Conservation (phyloP, 2,888 invertebrate genomes). For the Sepiola atlantica region DNA sequence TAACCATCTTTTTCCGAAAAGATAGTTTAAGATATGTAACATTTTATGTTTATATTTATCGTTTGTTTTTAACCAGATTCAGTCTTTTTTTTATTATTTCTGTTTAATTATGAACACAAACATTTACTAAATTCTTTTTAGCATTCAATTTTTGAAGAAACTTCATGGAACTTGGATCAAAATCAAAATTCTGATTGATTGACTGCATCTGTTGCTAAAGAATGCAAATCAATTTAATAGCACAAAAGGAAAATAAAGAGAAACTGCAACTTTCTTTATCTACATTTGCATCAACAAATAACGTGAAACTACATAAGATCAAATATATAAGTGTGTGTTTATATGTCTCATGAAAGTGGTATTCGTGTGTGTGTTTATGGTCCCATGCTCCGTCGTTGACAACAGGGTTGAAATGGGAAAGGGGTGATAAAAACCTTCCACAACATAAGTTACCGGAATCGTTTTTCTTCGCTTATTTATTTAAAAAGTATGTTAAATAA, state of each 20-base stretch:
- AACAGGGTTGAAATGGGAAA: background rate
- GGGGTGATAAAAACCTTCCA: background rate
- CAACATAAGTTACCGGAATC: background rate
- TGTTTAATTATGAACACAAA: background rate
- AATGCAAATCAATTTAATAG: background rate
- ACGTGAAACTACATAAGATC: background rate
- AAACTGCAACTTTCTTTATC: background rate
- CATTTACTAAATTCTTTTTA: background rate
- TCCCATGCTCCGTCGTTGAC: background rate
- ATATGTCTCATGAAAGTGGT: background rate
- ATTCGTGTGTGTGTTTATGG: background rate
- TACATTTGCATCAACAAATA: background rate
- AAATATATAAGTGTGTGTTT: background rate
- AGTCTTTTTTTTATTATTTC: background rate
- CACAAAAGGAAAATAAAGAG: background rate
- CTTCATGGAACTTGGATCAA: background rate
- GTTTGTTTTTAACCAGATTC: background rate
- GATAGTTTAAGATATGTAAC: background rate
- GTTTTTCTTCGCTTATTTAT: background rate
- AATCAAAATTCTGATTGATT: background rate
- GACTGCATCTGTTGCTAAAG: background rate
- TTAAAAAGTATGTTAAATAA: background rate
- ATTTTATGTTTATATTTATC: too few relatives aligned
- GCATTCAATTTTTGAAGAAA: background rate
- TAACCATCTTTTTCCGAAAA: background rate